phyloP scores from a whole-genome alignment of 2,888 invertebrate species.

The Andrena fulva region DNA sequence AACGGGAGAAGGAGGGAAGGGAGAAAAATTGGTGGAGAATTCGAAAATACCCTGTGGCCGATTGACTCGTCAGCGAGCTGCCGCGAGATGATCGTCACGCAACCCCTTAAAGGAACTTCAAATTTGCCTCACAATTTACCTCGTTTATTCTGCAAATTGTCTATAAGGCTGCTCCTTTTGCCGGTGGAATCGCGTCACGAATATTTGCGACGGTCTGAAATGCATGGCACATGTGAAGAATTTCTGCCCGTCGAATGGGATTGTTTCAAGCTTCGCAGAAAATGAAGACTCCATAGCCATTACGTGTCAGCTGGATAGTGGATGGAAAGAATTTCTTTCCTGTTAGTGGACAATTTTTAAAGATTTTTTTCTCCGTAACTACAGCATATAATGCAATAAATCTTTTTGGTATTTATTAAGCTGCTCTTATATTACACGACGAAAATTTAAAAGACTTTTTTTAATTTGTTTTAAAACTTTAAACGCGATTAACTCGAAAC shows the following conservation, averaged over 20 bases:
- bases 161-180: slow-evolving; percentile 24
- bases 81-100: slow-evolving; percentile 62
- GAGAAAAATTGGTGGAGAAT: slow-evolving; percentile 51
- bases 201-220: background rate
- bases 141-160: slow-evolving; percentile 54
- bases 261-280: background rate
- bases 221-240: background rate
- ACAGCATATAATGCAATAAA: too few species aligned
- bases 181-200: slow-evolving; percentile 25
- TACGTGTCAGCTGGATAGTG: background rate
- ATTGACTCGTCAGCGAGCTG: slow-evolving; percentile 77
- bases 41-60: slow-evolving; percentile 61
- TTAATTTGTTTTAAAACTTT: too few species aligned
- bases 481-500: too few species aligned
- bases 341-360: too few species aligned
- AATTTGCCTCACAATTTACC: slow-evolving; percentile 68
- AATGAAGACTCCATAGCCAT: background rate
- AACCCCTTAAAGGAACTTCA: slow-evolving; percentile 55
- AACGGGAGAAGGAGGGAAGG: background rate
- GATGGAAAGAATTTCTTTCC: too few species aligned
- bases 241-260: background rate
- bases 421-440: too few species aligned
- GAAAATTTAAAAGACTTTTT: too few species aligned
- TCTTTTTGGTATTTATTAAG: too few species aligned
- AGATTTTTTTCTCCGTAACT: too few species aligned